Conservation (phyloP, 2,113 vertebrate species). For the Glareola pratincola region DNA sequence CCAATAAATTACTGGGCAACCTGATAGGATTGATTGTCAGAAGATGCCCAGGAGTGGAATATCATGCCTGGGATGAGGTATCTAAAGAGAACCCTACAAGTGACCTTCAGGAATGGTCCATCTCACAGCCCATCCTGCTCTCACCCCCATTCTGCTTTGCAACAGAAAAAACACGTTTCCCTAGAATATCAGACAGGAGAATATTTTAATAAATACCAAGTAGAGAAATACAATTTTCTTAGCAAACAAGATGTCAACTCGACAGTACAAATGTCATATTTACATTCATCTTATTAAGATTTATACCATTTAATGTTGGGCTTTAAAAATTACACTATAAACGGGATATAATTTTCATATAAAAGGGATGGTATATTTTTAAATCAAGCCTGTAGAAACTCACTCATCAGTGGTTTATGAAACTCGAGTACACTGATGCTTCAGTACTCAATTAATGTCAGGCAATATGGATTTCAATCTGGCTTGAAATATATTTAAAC, state of each 20-base stretch:
- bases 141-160: neutral
- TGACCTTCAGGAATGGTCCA: neutral
- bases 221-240: constrained; percentile 59
- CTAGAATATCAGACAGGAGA: constrained; percentile 9
- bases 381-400: constrained; percentile 68
- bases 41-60: neutral
- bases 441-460: constrained; percentile 80
- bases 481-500: constrained; percentile 83
- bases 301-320: constrained; percentile 66
- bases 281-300: constrained; percentile 71
- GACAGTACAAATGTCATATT: constrained; percentile 64
- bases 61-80: neutral
- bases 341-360: constrained; percentile 66
- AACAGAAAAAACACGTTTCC: constrained; percentile 5
- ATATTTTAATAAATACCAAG: constrained; percentile 57
- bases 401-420: constrained; percentile 69
- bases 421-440: constrained; percentile 68
- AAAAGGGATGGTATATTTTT: constrained; percentile 68
- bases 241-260: constrained; percentile 64
- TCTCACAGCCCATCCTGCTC: neutral
- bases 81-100: neutral
- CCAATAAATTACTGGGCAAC: constrained; percentile 6
- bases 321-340: constrained; percentile 67
- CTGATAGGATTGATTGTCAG: constrained; percentile 9
- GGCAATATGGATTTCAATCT: constrained; percentile 84